Evolutionary conservation across 2,888 invertebrate species (phyloP), one percentile per base, ranked within the genome.

Genomic region (Epistrophe eligans): DNA sequence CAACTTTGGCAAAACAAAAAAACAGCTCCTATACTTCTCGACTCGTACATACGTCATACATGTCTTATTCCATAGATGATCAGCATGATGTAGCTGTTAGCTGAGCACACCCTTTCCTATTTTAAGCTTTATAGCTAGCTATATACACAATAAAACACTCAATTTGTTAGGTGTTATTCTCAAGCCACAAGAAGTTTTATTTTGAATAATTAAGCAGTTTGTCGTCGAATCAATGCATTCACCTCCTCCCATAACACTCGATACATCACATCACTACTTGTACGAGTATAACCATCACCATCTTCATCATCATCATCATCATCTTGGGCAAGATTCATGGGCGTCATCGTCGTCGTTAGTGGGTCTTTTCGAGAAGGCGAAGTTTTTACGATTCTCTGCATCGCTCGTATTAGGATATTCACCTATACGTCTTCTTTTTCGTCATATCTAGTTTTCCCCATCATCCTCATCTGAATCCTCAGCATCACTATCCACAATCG

Each of bases 141-240:
- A 24, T 24, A 24, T 24, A 38, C 52, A 55, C 40, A 80, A 67
- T 60, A 80, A 74, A 81, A 74, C 74, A 74, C 73, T 60, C 66
- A 58, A 66, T 43, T 73, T 66, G 73, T 79, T 73, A 11, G n/a
- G 58, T 67, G 43, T 45, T 57, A 58, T 57, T 67, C 32, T 24
- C 11, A 10, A 17, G 55, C 57, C 77, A 67, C 66, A 35, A 5
- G 50, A 77, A 62, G 32, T 72, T 79, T 79, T 79, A 72, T 85
- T 84, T 81, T 58, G 73, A 85, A 85, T 81, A 74, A 85, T 72
- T 77, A 85, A 81, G 43, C 50, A 70, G 66, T 55, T 81, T 81
- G 81, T 73, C 62, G 50, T 73, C 77, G 64, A 57, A 85, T 67
- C 70, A 85, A 58, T 57, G 85, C 67, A 64, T 57, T 55, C 58